phyloP scores from a whole-genome alignment of 2,888 invertebrate genomes.

The Trissoscelio sp. region DNA sequence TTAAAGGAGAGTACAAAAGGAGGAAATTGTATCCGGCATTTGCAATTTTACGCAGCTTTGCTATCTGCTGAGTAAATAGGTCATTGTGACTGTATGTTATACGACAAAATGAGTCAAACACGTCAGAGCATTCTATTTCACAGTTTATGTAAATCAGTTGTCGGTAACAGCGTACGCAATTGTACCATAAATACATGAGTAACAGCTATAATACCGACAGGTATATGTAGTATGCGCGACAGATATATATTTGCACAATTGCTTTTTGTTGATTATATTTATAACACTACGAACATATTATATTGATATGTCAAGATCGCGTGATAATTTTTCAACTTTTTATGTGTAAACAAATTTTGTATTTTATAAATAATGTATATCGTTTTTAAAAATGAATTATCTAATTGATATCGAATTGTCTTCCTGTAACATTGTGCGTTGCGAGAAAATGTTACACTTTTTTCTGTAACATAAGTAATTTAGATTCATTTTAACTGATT shows the following conservation, averaged over 20 bases:
- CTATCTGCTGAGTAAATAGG: constrained; percentile 51
- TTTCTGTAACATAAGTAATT: too few relatives aligned
- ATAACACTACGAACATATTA: constrained; percentile 20
- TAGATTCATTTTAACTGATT: too few relatives aligned
- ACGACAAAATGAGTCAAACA: constrained; percentile 42
- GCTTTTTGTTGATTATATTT: constrained; percentile 40
- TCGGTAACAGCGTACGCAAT: constrained; percentile 52
- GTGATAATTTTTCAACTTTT: constrained; percentile 5
- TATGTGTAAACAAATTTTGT: too few relatives aligned
- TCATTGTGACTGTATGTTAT: constrained; percentile 48
- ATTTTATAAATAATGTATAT: too few relatives aligned
- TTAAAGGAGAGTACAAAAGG: background rate
- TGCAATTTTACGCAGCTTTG: constrained; percentile 25
- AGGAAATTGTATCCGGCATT: constrained; percentile 26
- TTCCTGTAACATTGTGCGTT: too few relatives aligned
- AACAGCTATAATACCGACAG: constrained; percentile 45
- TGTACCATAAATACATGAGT: constrained; percentile 46
- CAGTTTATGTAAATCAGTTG: constrained; percentile 61
- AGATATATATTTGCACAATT: background rate
- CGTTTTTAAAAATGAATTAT: too few relatives aligned
- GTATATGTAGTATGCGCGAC: background rate
- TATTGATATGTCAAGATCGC: constrained; percentile 5
- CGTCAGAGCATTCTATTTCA: constrained; percentile 38
- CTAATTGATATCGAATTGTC: too few relatives aligned
- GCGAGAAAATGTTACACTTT: too few relatives aligned